phyloP scores from a whole-genome alignment of 2,113 vertebrate genomes.

The Callospermophilus lateralis region DNA sequence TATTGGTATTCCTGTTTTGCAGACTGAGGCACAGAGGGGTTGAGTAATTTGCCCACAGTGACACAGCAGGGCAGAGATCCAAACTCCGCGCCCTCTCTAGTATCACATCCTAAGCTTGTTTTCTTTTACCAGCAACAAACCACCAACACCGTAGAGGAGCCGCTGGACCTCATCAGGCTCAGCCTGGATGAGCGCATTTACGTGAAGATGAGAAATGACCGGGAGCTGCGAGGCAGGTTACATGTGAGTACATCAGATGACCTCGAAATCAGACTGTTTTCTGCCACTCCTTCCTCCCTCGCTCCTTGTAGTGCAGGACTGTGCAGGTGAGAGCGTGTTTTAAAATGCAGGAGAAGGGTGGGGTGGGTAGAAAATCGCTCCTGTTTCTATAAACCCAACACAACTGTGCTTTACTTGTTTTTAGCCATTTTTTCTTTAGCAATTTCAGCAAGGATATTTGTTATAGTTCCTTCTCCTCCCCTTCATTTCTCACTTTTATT shows the following conservation, averaged over 20 bases:
- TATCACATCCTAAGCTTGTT: neutral
- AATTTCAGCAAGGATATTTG: neutral
- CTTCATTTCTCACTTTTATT: constrained; percentile 38
- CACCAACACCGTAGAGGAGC: constrained; percentile 98
- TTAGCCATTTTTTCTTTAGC: neutral
- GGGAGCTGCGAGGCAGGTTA: constrained; percentile 96
- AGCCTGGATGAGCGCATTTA: constrained; percentile 98
- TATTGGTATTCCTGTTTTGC: neutral
- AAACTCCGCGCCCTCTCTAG: neutral
- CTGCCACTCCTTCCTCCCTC: neutral
- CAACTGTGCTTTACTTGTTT: neutral
- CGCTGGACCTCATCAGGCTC: constrained; percentile 96
- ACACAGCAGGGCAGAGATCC: neutral
- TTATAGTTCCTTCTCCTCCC: constrained; percentile 38
- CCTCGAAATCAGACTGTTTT: neutral
- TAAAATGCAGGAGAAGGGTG: neutral
- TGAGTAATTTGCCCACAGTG: neutral
- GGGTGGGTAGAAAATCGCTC: neutral
- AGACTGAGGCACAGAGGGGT: neutral
- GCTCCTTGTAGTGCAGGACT: neutral
- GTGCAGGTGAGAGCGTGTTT: neutral
- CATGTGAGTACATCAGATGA: constrained; percentile 90
- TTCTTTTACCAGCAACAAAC: constrained; percentile 91
- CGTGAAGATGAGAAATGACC: constrained; percentile 99
- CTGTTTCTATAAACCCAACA: neutral